Evolutionary conservation across 1,140 invertebrate genomes (phyloP), one percentile per base, ranked within the genome.

Genomic region (Pygmarrhopalites habei): DNA sequence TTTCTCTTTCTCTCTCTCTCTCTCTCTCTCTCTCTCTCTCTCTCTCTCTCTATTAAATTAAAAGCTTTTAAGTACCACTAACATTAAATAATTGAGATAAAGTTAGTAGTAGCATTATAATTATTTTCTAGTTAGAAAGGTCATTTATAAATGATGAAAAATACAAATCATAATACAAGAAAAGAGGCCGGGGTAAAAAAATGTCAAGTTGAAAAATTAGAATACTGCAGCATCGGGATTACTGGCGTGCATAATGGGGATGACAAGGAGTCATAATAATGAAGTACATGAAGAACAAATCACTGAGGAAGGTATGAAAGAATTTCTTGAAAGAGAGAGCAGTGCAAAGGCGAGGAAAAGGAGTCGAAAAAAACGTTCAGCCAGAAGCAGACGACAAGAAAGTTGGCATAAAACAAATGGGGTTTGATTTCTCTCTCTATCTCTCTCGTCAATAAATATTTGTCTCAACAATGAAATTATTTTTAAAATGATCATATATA

Each of bases 261-360:
- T 70, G 60, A 58, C 62, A 3, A 63, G 25, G 26, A 57, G 53
- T 19, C 67, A 65, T 49, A 60, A 47, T 29, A 39, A 59, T n/a
- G 32, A 60, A 3, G 23, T 19, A 7, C 57, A 67, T 28, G 59
- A 51, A 12, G 64, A 66, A 30, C 49, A 55, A 52, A 60, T 56
- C 47, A 60, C 60, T 41, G 64, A 66, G 7, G 68, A 66, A 30
- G 67, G 62, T 28, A 65, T 69, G 57, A 69, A 69, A 61, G 68
- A 66, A 52, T 64, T 58, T 63, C 62, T 66, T 43, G 62, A 64
- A 15, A 51, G 68, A 39, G 61, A 49, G 10, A 59, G 60, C 41
- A 66, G 62, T 28, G 28, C 39, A 17, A 53, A 63, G 17, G 58
- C 55, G 30, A 63, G 44, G 58, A 67, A 58, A 60, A 28, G 63